Conservation (phyloP, 2,888 invertebrate genomes). For the Caenorhabditis sulstoni region DNA sequence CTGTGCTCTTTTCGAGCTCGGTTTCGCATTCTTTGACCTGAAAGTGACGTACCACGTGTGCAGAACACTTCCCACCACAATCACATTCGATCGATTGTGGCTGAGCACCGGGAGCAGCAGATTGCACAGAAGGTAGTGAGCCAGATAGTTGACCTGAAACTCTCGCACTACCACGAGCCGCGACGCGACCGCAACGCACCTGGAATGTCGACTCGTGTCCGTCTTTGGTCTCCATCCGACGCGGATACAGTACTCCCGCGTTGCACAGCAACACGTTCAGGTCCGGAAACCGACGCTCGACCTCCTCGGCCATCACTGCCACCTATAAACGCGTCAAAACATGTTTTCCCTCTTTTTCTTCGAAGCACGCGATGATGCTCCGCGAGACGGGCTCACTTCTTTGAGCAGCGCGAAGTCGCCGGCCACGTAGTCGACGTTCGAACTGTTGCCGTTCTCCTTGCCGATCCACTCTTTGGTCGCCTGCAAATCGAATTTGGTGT, state of each 20-base stretch:
- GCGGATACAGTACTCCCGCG: constrained; percentile 74
- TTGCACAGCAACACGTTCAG: constrained; percentile 78
- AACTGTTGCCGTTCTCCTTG: constrained; percentile 63
- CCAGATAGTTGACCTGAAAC: constrained; percentile 78
- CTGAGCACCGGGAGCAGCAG: constrained; percentile 70
- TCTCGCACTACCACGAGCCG: neutral
- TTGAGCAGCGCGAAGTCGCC: constrained; percentile 75
- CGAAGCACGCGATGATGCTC: neutral
- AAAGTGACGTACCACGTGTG: constrained; percentile 75
- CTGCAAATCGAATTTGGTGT: constrained; percentile 40
- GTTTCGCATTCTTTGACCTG: constrained; percentile 7
- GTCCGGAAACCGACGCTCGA: constrained; percentile 73
- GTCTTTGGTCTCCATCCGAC: constrained; percentile 73
- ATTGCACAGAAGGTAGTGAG: constrained; percentile 77
- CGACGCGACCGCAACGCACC: constrained; percentile 49
- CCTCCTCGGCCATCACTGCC: constrained; percentile 73
- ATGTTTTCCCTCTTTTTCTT: constrained; percentile 34
- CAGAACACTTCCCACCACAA: constrained; percentile 79
- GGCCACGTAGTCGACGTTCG: constrained; percentile 74
- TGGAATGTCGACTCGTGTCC: constrained; percentile 78
- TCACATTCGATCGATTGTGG: constrained; percentile 72
- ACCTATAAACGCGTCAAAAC: constrained; percentile 68
- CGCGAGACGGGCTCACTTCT: constrained; percentile 65
- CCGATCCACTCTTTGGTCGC: constrained; percentile 63
- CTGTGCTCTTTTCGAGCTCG: too few relatives aligned